Percentiles rank a stretch among this genome's conserved stretches.
phyloP scores from a whole-genome alignment of 2,888 invertebrate genomes.

The Cosmia pyralina region DNA sequence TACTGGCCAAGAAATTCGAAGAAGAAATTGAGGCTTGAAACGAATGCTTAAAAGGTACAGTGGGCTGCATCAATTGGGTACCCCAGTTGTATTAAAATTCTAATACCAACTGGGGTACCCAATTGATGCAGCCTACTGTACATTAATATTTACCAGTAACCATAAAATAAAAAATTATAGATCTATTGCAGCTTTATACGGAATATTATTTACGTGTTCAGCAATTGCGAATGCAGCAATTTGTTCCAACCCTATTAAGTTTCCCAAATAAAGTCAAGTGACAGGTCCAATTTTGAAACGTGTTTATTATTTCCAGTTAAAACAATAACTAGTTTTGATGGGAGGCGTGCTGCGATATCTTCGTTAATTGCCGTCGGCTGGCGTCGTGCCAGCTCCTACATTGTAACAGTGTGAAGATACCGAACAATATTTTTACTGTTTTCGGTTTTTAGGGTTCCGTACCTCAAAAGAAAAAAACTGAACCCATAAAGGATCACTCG shows the following conservation, averaged over 20 bases:
- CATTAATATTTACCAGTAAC: too few species aligned
- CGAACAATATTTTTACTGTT: constrained; percentile 40
- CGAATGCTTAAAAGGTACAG: not conserved
- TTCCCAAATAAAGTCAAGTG: constrained; percentile 45
- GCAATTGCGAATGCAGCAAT: constrained; percentile 15
- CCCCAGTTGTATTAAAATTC: too few species aligned
- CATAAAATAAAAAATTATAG: not conserved
- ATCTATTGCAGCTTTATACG: not conserved
- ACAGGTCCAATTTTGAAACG: constrained; percentile 29
- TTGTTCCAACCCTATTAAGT: constrained; percentile 22
- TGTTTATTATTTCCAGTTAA: constrained; percentile 47
- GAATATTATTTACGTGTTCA: constrained; percentile 1
- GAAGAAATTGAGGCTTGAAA: not conserved
- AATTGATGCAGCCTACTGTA: too few species aligned
- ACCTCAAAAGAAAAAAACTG: too few species aligned
- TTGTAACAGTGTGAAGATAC: constrained; percentile 43
- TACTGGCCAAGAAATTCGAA: not conserved
- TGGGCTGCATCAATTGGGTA: too few species aligned
- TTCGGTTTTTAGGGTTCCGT: not conserved
- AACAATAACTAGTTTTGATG: constrained; percentile 50
- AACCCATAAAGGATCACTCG: too few species aligned
- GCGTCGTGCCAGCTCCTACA: constrained; percentile 51
- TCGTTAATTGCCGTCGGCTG: constrained; percentile 57
- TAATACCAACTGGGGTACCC: too few species aligned
- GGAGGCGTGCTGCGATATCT: constrained; percentile 49